A percentile compares a stretch with the other conserved stretches of the same genome.
phyloP scores from a whole-genome alignment of 2,113 vertebrate genomes.

The Anoura caudifer region DNA sequence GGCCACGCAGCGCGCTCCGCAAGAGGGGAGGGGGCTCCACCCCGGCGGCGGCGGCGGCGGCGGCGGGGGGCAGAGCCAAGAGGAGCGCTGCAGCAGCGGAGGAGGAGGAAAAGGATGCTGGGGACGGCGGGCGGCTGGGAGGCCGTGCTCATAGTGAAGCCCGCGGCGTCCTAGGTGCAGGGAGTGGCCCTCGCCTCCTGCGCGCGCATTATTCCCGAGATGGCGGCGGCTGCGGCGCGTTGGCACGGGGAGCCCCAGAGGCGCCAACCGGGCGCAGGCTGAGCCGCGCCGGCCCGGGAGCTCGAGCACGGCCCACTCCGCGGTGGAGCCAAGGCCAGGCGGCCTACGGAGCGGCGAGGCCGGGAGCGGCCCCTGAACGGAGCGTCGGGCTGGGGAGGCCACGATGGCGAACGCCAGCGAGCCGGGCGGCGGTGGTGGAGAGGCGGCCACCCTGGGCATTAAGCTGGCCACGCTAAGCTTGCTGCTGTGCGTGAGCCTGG shows the following conservation, averaged over 20 bases:
- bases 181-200: conserved; percentile 67
- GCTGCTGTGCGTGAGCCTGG: conserved; percentile 91
- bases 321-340: background rate
- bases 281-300: conserved; percentile 39
- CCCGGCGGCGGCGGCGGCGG: conserved; percentile 8
- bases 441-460: conserved; percentile 82
- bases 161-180: conserved; percentile 54
- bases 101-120: conserved; percentile 21
- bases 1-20: conserved; percentile 57
- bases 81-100: conserved; percentile 62
- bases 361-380: conserved; percentile 84
- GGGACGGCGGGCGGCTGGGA: background rate
- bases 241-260: conserved; percentile 10
- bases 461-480: conserved; percentile 93
- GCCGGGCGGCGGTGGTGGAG: conserved; percentile 84
- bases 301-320: conserved; percentile 47
- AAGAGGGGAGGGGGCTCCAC: conserved; percentile 65
- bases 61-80: conserved; percentile 60
- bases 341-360: conserved; percentile 45
- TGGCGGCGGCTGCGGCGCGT: conserved; percentile 57
- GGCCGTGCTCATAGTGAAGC: conserved; percentile 54
- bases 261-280: conserved; percentile 38
- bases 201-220: conserved; percentile 67
- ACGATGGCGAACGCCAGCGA: conserved; percentile 93
- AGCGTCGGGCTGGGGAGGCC: conserved; percentile 75